phyloP scores from a whole-genome alignment of 2,888 invertebrate genomes.

The Caenorhabditis angaria region DNA sequence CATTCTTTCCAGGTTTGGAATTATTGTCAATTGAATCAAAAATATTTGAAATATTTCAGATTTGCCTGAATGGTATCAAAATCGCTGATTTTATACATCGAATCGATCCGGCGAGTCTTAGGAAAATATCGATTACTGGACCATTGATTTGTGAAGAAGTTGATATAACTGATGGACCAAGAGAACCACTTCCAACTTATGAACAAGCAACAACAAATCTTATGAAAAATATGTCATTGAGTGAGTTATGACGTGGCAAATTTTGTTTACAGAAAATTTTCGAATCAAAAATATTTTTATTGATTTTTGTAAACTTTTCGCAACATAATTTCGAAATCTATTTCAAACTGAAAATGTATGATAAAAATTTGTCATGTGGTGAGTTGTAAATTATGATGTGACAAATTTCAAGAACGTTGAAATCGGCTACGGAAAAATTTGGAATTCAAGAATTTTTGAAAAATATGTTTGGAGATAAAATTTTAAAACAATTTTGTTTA shows the following conservation, averaged over 20 bases:
- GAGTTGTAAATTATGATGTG: too few relatives aligned
- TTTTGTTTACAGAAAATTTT: too few relatives aligned
- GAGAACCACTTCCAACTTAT: conserved; percentile 23
- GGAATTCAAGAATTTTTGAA: too few relatives aligned
- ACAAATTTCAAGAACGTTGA: too few relatives aligned
- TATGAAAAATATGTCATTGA: background rate
- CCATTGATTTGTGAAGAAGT: conserved; percentile 40
- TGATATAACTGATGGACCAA: conserved; percentile 12
- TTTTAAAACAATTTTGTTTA: too few relatives aligned
- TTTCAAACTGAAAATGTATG: too few relatives aligned
- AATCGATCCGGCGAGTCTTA: conserved; percentile 15
- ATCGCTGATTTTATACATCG: conserved; percentile 37
- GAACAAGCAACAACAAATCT: conserved; percentile 23
- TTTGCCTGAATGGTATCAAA: conserved; percentile 24
- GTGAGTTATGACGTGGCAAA: background rate
- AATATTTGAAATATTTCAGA: conserved; percentile 13
- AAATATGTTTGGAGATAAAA: too few relatives aligned
- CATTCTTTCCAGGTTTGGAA: conserved; percentile 31
- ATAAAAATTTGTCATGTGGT: too few relatives aligned
- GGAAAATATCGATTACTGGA: conserved; percentile 18
- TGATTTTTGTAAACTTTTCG: too few relatives aligned
- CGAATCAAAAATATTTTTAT: too few relatives aligned
- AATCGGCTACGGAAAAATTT: too few relatives aligned
- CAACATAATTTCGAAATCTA: too few relatives aligned
- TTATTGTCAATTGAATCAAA: background rate